These are phyloP conservation scores for Pelobates cultripes DNA, from an alignment of 2,797 vertebrate genomes.

Conservation along the genomic window DNA sequence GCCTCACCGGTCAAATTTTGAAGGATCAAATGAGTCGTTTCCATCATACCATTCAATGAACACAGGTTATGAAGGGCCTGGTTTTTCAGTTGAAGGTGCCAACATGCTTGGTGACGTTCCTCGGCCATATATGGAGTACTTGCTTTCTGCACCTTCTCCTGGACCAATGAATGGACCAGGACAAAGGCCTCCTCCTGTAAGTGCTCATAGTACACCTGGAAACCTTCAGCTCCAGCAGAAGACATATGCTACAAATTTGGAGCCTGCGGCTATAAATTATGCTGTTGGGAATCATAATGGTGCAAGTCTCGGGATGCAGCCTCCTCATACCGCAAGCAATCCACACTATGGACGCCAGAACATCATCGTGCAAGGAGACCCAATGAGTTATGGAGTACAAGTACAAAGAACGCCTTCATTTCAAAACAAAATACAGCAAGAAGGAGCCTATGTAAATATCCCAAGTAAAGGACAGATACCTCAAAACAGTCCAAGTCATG, in stretches of 20 bases:
- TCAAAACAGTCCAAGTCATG: slow-evolving; percentile 72
- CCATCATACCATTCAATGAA: slow-evolving; percentile 86
- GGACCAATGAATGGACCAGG: slow-evolving; percentile 79
- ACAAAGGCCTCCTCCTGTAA: slow-evolving; percentile 79
- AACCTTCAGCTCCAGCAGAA: slow-evolving; percentile 81
- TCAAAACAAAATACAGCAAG: slow-evolving; percentile 89
- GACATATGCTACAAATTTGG: slow-evolving; percentile 79
- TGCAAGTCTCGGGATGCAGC: slow-evolving; percentile 82
- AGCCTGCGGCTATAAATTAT: slow-evolving; percentile 84
- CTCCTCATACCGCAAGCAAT: slow-evolving; percentile 75
- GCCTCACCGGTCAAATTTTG: slow-evolving; percentile 84
- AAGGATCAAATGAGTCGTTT: slow-evolving; percentile 83
- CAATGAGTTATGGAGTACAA: slow-evolving; percentile 84
- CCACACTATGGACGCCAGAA: slow-evolving; percentile 82
- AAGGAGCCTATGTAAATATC: slow-evolving; percentile 82
- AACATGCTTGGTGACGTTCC: slow-evolving; percentile 78
- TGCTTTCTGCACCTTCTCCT: slow-evolving; percentile 81
- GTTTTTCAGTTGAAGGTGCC: slow-evolving; percentile 78
- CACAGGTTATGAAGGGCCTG: slow-evolving; percentile 81
- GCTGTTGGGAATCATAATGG: slow-evolving; percentile 72
- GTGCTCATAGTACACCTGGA: slow-evolving; percentile 72
- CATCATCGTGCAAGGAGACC: slow-evolving; percentile 80
- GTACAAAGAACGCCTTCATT: slow-evolving; percentile 94
- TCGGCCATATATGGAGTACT: slow-evolving; percentile 88
- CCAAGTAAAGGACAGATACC: slow-evolving; percentile 81